phyloP scores from a whole-genome alignment of 2,888 invertebrate species.

The Rutpela maculata region DNA sequence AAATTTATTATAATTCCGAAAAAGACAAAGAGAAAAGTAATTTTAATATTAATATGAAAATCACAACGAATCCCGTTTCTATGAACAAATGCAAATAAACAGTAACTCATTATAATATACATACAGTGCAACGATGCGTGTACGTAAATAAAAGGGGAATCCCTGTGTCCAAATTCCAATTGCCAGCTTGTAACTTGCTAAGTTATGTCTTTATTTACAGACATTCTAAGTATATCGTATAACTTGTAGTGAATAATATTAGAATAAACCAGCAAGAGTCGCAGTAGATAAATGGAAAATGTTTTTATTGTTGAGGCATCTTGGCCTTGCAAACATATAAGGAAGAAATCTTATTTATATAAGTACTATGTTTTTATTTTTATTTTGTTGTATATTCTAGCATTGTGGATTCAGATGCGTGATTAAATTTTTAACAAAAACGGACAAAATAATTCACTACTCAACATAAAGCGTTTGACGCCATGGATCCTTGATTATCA shows the following conservation, averaged over 20 bases:
- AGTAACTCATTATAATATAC: no score
- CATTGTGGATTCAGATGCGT: neutral
- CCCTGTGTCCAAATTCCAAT: slow-evolving; percentile 14
- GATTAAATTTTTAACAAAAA: neutral
- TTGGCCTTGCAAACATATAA: neutral
- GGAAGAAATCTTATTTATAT: no score
- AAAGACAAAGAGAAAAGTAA: neutral
- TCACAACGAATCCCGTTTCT: no score
- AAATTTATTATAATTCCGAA: no score
- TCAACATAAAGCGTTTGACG: no score
- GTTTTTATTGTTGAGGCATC: slow-evolving; percentile 1
- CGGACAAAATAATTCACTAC: neutral
- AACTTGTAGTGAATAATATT: slow-evolving; percentile 8
- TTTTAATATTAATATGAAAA: neutral
- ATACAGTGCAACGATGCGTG: neutral
- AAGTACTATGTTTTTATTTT: neutral
- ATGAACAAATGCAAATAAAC: slow-evolving; percentile 7
- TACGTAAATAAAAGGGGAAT: slow-evolving; percentile 15
- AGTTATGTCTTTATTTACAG: slow-evolving; percentile 16
- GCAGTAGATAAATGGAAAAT: slow-evolving; percentile 10
- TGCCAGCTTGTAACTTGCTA: neutral
- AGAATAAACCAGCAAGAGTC: neutral
- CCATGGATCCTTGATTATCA: no score
- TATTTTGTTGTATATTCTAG: neutral
- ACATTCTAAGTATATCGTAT: neutral